phyloP scores from a whole-genome alignment of 2,113 vertebrate species.

The Phalacrocorax carbo region DNA sequence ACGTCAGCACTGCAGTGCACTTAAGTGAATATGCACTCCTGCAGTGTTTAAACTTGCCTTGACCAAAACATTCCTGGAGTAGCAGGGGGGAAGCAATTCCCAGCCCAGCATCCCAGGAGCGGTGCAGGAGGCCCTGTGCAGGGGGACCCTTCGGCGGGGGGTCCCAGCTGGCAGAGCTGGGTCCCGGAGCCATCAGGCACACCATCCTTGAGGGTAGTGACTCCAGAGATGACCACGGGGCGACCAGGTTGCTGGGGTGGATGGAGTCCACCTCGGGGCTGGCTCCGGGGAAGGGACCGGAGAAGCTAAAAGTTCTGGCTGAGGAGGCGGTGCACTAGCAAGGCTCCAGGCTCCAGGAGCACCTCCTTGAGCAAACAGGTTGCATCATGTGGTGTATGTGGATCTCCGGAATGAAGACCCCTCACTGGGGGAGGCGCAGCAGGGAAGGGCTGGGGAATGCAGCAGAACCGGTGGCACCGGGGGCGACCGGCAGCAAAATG shows the following conservation, averaged over 20 bases:
- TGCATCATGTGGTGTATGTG: fast-evolving
- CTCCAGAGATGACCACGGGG: neutral
- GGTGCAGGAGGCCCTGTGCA: neutral
- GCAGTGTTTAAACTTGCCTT: neutral
- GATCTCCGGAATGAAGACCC: neutral
- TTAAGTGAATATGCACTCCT: neutral
- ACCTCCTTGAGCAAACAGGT: neutral
- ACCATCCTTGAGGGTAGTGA: neutral
- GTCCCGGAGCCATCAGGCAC: neutral
- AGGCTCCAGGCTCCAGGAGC: neutral
- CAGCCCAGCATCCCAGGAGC: neutral
- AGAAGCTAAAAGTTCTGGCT: neutral
- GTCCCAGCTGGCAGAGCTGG: neutral
- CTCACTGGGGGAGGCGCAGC: no score
- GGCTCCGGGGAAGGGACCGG: neutral
- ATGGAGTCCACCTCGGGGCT: no score
- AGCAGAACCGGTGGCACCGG: neutral
- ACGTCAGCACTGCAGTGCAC: neutral
- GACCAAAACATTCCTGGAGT: neutral
- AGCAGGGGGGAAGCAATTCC: neutral
- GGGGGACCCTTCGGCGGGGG: no score
- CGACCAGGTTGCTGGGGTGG: neutral
- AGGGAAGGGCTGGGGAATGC: neutral
- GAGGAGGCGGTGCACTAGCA: neutral
- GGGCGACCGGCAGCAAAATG: fast-evolving